These are phyloP conservation scores for Monochamus saltuarius DNA, from an alignment of 1,140 invertebrate genomes.

Conservation along the genomic window DNA sequence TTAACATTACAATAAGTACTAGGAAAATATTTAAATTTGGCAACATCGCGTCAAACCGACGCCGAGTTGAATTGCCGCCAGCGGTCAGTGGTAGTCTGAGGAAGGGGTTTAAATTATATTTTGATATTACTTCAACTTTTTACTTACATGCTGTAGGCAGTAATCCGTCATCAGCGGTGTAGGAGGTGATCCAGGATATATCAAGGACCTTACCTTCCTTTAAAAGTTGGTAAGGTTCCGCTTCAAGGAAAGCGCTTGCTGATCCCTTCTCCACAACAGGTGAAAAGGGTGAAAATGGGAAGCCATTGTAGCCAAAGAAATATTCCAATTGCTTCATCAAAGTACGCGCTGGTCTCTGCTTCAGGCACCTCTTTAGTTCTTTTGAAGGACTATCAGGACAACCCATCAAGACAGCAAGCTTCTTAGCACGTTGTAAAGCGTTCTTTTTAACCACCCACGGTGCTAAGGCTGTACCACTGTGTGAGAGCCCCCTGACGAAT, in stretches of 20 bases:
- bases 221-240: conserved; percentile 55
- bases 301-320: conserved; percentile 20
- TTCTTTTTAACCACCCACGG: conserved; percentile 71
- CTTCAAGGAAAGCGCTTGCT: conserved; percentile 31
- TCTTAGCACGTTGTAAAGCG: conserved; percentile 65
- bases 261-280: conserved; percentile 36
- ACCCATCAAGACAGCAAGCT: conserved; percentile 65
- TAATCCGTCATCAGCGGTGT: conserved; percentile 47
- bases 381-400: conserved; percentile 61
- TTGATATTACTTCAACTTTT: too few relatives aligned
- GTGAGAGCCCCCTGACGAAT: conserved; percentile 69
- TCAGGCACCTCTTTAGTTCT: conserved; percentile 70
- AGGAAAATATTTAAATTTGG: too few relatives aligned
- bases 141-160: conserved; percentile 37
- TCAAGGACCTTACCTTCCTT: conserved; percentile 51
- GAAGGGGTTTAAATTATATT: too few relatives aligned
- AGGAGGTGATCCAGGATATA: conserved; percentile 49
- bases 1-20: too few relatives aligned
- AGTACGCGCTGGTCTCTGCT: conserved; percentile 24
- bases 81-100: too few relatives aligned
- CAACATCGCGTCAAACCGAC: too few relatives aligned
- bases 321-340: background rate
- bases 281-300: conserved; percentile 43
- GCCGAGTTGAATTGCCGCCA: too few relatives aligned
- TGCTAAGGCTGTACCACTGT: conserved; percentile 73